These are phyloP conservation scores for Agrypnus murinus DNA, from an alignment of 2,888 invertebrate species.

Conservation along the genomic window DNA sequence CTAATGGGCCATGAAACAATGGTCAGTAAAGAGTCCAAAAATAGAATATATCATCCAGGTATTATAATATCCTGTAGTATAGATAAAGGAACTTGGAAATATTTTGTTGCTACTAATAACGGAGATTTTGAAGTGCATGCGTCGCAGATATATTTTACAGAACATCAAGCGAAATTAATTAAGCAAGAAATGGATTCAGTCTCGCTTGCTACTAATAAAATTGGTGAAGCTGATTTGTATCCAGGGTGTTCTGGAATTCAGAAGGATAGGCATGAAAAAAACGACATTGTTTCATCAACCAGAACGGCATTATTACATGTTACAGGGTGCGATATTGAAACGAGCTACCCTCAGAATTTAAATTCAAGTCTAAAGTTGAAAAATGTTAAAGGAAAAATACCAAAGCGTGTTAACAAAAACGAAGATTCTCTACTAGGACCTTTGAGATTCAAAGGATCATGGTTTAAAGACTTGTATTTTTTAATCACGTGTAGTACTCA, in stretches of 20 bases:
- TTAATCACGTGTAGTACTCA: slow-evolving; percentile 75
- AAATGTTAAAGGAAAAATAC: slow-evolving; percentile 74
- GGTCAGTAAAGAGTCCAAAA: slow-evolving; percentile 71
- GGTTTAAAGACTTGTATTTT: slow-evolving; percentile 76
- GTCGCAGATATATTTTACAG: slow-evolving; percentile 73
- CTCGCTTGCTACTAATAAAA: not conserved
- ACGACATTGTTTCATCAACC: not conserved
- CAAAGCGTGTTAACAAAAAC: slow-evolving; percentile 72
- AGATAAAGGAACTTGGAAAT: slow-evolving; percentile 71
- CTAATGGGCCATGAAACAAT: slow-evolving; percentile 75
- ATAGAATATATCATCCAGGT: slow-evolving; percentile 72
- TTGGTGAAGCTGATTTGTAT: not conserved
- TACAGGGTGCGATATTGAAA: slow-evolving; percentile 72
- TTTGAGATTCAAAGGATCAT: slow-evolving; percentile 71
- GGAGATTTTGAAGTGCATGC: slow-evolving; percentile 73
- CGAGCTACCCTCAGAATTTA: slow-evolving; percentile 37
- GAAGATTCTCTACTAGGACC: slow-evolving; percentile 75
- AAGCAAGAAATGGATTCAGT: slow-evolving; percentile 63
- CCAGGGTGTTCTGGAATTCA: slow-evolving; percentile 36
- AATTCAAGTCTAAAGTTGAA: slow-evolving; percentile 65
- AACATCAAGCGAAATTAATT: slow-evolving; percentile 74
- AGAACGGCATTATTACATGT: slow-evolving; percentile 61
- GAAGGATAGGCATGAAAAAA: not conserved
- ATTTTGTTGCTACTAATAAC: slow-evolving; percentile 61
- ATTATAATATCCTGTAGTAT: slow-evolving; percentile 68